Evolutionary conservation across 2,888 invertebrate species (phyloP).

Genomic region (Drosophila neoperkinsi): DNA sequence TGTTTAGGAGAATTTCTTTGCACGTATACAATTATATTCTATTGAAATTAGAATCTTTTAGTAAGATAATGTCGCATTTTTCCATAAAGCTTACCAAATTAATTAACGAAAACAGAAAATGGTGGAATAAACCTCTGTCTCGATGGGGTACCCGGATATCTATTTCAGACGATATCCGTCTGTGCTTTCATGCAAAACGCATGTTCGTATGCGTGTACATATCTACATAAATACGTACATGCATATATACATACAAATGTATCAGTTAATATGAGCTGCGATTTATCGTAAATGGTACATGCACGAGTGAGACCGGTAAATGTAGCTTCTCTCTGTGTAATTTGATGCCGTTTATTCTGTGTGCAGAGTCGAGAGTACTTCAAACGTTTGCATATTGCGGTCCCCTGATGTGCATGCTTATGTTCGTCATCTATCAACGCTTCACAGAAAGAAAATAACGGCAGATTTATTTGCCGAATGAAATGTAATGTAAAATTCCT

Average conservation of each 20-base stretch:
- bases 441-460: not conserved
- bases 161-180: not conserved
- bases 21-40: not conserved
- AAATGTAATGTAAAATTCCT: not conserved
- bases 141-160: too few species aligned
- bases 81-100: not conserved
- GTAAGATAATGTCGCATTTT: not conserved
- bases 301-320: not conserved
- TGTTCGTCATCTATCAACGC: not conserved
- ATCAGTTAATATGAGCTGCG: not conserved
- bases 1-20: not conserved
- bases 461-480: not conserved
- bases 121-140: not conserved
- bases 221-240: not conserved
- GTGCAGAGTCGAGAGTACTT: not conserved
- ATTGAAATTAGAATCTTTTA: not conserved
- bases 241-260: not conserved
- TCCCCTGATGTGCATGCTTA: not conserved
- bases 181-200: not conserved
- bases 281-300: not conserved
- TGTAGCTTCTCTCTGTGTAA: not conserved
- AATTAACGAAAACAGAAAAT: not conserved
- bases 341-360: not conserved
- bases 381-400: not conserved
- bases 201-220: conserved; percentile 4